Evolutionary conservation across 2,113 vertebrate genomes (phyloP).

Genomic region (Charina bottae): DNA sequence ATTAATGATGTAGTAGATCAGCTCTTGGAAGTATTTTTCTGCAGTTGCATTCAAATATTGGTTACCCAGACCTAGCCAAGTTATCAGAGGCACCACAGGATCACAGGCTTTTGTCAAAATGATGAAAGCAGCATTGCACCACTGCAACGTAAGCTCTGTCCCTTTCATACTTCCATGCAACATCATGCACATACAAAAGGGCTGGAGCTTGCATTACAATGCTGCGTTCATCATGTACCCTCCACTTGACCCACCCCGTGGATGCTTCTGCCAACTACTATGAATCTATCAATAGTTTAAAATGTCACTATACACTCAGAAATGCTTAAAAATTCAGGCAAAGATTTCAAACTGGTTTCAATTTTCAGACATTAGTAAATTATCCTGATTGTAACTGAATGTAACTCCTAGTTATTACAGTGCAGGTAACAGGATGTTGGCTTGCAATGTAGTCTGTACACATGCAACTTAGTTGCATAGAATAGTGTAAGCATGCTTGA

Average conservation of each 20-base stretch:
- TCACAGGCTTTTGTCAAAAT: too few relatives aligned
- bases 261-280: not conserved
- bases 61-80: not conserved
- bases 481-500: not conserved
- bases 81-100: not conserved
- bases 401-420: too few relatives aligned
- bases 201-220: not conserved
- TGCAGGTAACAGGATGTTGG: too few relatives aligned
- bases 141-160: not conserved
- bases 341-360: too few relatives aligned
- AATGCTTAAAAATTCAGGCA: too few relatives aligned
- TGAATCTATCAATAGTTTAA: not conserved
- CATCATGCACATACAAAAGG: not conserved
- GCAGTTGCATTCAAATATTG: not conserved
- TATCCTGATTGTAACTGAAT: too few relatives aligned
- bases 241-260: not conserved
- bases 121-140: not conserved
- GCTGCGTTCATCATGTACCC: not conserved
- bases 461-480: too few relatives aligned
- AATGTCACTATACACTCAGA: not conserved
- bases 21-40: not conserved
- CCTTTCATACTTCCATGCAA: not conserved
- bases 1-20: not conserved
- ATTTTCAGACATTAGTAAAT: too few relatives aligned
- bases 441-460: too few relatives aligned